Evolutionary conservation across 2,888 invertebrate species (phyloP).

Genomic region (Halocaridina rubra): DNA sequence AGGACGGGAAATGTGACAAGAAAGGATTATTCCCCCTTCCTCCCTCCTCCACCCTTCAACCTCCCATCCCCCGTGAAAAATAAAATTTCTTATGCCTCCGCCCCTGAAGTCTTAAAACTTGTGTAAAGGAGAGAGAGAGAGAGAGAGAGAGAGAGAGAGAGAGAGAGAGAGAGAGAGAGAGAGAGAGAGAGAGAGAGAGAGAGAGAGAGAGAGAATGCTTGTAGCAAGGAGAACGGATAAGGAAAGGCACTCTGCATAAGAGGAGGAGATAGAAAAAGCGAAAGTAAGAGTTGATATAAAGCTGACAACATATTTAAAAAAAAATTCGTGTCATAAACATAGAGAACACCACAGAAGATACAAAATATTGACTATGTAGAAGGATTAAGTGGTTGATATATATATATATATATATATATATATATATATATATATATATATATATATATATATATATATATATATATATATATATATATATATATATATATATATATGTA

Average conservation of each 20-base stretch:
- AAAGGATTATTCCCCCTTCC: neutral
- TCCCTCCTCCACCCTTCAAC: too few relatives aligned
- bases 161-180: neutral
- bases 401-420: neutral
- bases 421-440: constrained; percentile 5
- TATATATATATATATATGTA: neutral
- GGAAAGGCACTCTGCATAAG: too few relatives aligned
- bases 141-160: neutral
- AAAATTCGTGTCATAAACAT: too few relatives aligned
- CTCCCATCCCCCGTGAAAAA: neutral
- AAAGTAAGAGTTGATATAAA: too few relatives aligned
- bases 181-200: neutral
- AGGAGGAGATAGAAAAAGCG: too few relatives aligned
- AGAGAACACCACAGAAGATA: neutral
- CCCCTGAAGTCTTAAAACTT: neutral
- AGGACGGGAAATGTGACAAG: neutral
- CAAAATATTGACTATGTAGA: neutral
- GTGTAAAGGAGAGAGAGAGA: neutral
- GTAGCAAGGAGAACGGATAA: too few relatives aligned
- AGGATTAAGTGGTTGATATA: neutral
- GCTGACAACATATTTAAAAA: too few relatives aligned
- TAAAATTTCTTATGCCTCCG: neutral
- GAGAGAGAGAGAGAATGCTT: neutral
- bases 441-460: neutral
- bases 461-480: neutral